Conservation (phyloP, 2,797 vertebrate species). For the Vireo griseus region DNA sequence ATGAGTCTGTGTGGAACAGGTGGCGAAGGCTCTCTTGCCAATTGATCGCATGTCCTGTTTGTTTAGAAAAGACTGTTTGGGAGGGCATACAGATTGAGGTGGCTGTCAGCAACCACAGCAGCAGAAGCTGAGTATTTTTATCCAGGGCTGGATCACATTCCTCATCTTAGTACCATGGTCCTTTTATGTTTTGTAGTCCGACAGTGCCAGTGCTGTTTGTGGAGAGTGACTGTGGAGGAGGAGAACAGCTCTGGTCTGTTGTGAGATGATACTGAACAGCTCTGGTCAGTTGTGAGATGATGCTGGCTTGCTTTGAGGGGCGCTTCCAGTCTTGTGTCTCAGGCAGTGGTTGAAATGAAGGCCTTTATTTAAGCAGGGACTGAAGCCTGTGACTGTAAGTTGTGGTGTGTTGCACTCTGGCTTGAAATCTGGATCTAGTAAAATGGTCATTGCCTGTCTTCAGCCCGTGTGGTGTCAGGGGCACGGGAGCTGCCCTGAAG, state of each 20-base stretch:
- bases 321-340: background rate
- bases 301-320: background rate
- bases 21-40: background rate
- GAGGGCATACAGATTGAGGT: background rate
- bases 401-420: background rate
- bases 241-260: background rate
- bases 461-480: background rate
- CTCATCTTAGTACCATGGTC: background rate
- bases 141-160: background rate
- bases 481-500: fast-evolving
- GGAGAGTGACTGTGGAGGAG: background rate
- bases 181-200: background rate
- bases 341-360: background rate
- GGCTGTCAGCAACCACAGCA: background rate
- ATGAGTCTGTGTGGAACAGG: background rate
- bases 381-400: background rate
- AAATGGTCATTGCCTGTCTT: background rate
- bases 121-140: background rate
- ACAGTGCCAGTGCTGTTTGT: background rate
- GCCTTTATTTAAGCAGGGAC: background rate
- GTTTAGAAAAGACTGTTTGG: background rate
- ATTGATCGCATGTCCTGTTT: fast-evolving
- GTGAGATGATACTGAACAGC: background rate
- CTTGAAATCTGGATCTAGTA: background rate
- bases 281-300: background rate